Evolutionary conservation across 2,113 vertebrate species (phyloP).

Genomic region (Microcebus murinus): DNA sequence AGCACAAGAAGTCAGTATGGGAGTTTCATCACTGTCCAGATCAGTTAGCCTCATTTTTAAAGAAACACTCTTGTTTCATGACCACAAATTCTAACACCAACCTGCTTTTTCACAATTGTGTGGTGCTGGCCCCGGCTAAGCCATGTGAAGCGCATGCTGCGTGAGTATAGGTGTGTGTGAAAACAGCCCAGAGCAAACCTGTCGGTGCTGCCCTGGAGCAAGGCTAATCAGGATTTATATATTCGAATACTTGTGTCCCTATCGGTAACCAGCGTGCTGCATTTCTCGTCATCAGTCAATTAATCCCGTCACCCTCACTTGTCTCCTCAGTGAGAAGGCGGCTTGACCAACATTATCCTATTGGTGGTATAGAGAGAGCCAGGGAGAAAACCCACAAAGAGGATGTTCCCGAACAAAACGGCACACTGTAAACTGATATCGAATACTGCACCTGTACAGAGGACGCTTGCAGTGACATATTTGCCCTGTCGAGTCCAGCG

Average conservation of each 20-base stretch:
- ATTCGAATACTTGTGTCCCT: not conserved
- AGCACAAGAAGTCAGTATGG: not conserved
- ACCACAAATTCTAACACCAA: not conserved
- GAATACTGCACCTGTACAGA: rapidly evolving
- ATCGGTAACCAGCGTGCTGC: not conserved
- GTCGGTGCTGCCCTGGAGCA: not conserved
- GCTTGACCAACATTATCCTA: not conserved
- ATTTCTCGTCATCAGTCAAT: not conserved
- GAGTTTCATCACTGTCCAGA: not conserved
- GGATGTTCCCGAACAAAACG: not conserved
- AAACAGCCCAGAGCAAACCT: not conserved
- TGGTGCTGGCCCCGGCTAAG: not conserved
- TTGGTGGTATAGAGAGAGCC: not conserved
- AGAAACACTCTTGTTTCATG: too few species aligned
- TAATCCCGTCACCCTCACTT: not conserved
- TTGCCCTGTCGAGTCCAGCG: not conserved
- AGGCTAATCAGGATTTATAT: not conserved
- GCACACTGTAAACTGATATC: rapidly evolving
- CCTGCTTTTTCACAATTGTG: not conserved
- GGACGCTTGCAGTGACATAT: rapidly evolving
- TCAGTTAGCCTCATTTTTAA: not conserved
- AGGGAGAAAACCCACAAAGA: not conserved
- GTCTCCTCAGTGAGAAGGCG: not conserved
- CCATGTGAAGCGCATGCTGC: not conserved
- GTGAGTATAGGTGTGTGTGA: not conserved